These are phyloP conservation scores for Cosmia trapezina DNA, from an alignment of 2,888 invertebrate species.

Conservation along the genomic window DNA sequence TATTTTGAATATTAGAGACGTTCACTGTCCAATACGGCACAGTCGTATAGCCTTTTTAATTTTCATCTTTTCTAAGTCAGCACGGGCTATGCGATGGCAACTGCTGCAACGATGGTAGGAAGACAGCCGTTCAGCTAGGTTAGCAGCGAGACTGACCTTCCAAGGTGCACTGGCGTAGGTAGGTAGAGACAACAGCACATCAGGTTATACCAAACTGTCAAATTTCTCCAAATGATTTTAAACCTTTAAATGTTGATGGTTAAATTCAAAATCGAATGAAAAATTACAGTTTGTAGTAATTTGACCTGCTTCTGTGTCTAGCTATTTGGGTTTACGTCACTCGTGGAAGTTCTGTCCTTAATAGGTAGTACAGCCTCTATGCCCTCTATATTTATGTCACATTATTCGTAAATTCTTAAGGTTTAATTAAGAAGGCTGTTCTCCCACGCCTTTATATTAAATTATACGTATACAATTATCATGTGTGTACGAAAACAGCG, in stretches of 20 bases:
- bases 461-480: slow-evolving; percentile 9
- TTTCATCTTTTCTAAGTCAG: not conserved
- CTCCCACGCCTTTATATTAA: slow-evolving; percentile 32
- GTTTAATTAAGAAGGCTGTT: slow-evolving; percentile 2
- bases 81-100: not conserved
- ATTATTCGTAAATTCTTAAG: slow-evolving; percentile 19
- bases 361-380: not conserved
- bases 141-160: not conserved
- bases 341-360: not conserved
- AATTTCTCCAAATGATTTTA: too few species aligned
- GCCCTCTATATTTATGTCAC: slow-evolving; percentile 1
- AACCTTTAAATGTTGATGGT: too few species aligned
- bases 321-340: too few species aligned
- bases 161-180: not conserved
- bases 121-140: not conserved
- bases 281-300: too few species aligned
- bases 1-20: not conserved
- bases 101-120: not conserved
- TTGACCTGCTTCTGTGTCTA: too few species aligned
- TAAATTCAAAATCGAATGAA: too few species aligned
- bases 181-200: not conserved
- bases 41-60: not conserved
- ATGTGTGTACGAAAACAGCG: slow-evolving; percentile 11
- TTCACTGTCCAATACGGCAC: not conserved
- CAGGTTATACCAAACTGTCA: too few species aligned